Base-by-base conservation (phyloP, 2,797 vertebrate genomes). In the Coracias cyanogaster region DNA sequence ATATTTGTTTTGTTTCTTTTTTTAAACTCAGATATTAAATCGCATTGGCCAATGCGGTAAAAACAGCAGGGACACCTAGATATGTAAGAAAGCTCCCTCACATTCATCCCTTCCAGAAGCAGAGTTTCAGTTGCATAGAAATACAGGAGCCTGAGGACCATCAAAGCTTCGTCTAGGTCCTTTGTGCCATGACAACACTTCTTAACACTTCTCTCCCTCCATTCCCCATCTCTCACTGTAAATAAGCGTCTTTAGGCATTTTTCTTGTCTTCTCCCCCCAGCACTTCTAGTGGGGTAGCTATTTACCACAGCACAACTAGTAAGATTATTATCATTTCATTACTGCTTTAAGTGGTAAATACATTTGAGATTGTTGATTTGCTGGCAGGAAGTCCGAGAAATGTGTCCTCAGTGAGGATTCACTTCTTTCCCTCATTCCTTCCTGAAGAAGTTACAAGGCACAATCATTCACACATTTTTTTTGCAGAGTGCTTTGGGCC, bases 401-500 rank as follows among this genome's bases (percentile, higher is more conserved):
- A 74, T 46, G 5, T 52, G 24, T 49, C 69, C 73, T 83, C 66
- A 52, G 65, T 15, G 28, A 94, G 49, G 62, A 93, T 49, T 66
- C 73, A 79, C 80, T 89, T 74, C 77, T 62, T 91, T 80, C 58
- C 64, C 57, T 92, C 72, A 58, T 41, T 52, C 51, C 72, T 89
- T 95, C 89, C 67, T 77, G 64, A 90, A 84, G 43, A 90, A 86
- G 55, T 90, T 82, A 41, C 45, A 86, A 66, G 90, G 93, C 58
- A 41, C 80, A 90, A 93, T 94, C 46, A 94, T 62, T 70, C 65
- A 88, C 11, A 66, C 37, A 31, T 51, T 73, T 70, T 82, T 82
- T 90, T 65, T 48, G 18, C 28, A 37, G 49, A 86, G 20, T 86
- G 81, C 94, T 92, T 67, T 88, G 82, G 64, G 64, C 84, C 88